These are phyloP conservation scores for Dascillus cervinus DNA, from an alignment of 2,888 invertebrate species.

Conservation along the genomic window DNA sequence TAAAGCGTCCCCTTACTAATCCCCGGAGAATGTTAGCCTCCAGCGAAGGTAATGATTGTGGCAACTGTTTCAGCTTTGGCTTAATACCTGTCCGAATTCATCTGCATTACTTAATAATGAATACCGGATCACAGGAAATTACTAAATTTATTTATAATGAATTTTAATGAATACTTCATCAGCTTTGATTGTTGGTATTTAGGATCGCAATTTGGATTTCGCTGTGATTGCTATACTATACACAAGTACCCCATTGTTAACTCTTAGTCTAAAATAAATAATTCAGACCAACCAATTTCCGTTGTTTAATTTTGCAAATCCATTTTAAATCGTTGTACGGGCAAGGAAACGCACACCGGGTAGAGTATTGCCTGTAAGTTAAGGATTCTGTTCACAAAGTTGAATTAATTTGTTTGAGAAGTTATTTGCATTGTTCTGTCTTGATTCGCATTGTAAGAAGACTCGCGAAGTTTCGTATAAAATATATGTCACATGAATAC, in stretches of 20 bases:
- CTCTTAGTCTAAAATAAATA: conserved; percentile 13
- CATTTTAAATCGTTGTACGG: conserved; percentile 16
- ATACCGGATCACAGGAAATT: not conserved
- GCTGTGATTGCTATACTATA: too few species aligned
- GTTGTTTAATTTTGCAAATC: conserved; percentile 23
- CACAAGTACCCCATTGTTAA: too few species aligned
- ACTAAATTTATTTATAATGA: not conserved
- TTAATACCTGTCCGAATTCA: too few species aligned
- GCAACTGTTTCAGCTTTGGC: too few species aligned
- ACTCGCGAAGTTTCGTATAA: too few species aligned
- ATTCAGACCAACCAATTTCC: conserved; percentile 22
- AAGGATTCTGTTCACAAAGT: conserved; percentile 4
- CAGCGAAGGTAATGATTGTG: too few species aligned
- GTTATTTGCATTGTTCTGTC: conserved; percentile 2
- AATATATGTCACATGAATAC: too few species aligned
- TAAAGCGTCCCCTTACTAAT: conserved; percentile 18
- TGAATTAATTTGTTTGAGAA: conserved; percentile 6
- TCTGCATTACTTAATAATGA: conserved; percentile 4
- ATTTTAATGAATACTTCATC: too few species aligned
- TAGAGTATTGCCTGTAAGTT: conserved; percentile 1
- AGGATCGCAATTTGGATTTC: too few species aligned
- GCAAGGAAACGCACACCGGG: conserved; percentile 3
- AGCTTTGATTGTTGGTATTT: too few species aligned
- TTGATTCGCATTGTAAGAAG: too few species aligned
- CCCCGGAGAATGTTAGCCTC: conserved; percentile 11